phyloP scores from a whole-genome alignment of 2,113 vertebrate genomes.

The Tupaia chinensis region DNA sequence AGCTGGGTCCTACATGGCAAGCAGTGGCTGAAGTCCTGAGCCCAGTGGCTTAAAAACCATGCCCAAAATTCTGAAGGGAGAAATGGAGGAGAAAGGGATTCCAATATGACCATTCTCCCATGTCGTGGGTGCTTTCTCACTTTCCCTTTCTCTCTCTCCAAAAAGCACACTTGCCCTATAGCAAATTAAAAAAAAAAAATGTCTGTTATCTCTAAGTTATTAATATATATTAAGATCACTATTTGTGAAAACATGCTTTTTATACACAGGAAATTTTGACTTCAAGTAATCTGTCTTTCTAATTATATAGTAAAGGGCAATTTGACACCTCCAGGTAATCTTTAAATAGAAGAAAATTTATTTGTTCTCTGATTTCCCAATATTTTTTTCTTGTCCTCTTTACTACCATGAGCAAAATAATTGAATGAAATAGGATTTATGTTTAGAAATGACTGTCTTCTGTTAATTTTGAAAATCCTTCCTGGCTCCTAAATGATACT shows the following conservation, averaged over 20 bases:
- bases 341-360: constrained; percentile 68
- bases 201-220: constrained; percentile 17
- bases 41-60: too few species aligned
- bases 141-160: too few species aligned
- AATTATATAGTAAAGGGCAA: constrained; percentile 70
- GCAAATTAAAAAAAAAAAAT: too few species aligned
- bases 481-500: constrained; percentile 46
- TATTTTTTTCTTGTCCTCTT: constrained; percentile 49
- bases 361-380: constrained; percentile 57
- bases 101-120: too few species aligned
- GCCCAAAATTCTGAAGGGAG: too few species aligned
- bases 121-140: too few species aligned
- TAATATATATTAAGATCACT: not conserved
- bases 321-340: constrained; percentile 64
- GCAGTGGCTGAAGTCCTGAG: too few species aligned
- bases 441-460: constrained; percentile 58
- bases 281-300: constrained; percentile 64
- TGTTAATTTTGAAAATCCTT: constrained; percentile 56
- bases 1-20: too few species aligned
- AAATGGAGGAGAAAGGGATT: too few species aligned
- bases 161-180: too few species aligned
- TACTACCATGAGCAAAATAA: constrained; percentile 68
- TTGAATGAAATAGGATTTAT: constrained; percentile 59
- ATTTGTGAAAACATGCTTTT: constrained; percentile 66
- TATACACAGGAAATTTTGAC: constrained; percentile 61